Conservation (phyloP, 2,888 invertebrate genomes). For the Cantharis nigra region DNA sequence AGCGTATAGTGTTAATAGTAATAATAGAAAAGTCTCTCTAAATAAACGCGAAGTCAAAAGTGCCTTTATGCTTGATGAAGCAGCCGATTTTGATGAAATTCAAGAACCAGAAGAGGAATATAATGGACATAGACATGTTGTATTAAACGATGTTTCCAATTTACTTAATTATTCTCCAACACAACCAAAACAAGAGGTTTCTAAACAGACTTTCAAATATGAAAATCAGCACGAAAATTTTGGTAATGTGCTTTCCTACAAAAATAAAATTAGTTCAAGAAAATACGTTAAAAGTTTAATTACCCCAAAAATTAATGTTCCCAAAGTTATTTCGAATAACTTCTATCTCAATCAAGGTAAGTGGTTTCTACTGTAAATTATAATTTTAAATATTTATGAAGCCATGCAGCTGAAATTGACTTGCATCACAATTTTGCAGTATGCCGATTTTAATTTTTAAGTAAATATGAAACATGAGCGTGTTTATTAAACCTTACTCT, state of each 20-base stretch:
- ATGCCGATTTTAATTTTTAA: not conserved
- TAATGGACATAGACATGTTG: not conserved
- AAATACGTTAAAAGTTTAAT: not conserved
- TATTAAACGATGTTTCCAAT: not conserved
- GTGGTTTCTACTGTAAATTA: not conserved
- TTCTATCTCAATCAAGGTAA: not conserved
- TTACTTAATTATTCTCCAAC: not conserved
- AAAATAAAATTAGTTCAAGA: not conserved
- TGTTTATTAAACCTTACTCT: too few relatives aligned
- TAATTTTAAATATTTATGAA: not conserved
- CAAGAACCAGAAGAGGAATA: constrained; percentile 22
- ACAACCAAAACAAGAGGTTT: not conserved
- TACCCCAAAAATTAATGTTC: not conserved
- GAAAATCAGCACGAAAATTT: not conserved
- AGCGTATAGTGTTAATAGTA: not conserved
- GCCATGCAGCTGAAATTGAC: not conserved
- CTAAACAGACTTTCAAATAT: not conserved
- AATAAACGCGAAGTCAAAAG: constrained; percentile 5
- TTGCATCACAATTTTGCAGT: not conserved
- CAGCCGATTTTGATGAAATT: constrained; percentile 38
- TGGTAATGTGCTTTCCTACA: not conserved
- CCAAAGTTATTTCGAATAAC: not conserved
- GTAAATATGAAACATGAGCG: not conserved
- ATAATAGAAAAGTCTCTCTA: not conserved
- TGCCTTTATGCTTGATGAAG: constrained; percentile 27